Percentiles rank a stretch among this genome's conserved stretches.
Evolutionary conservation across 64 coral and sea anemone genomes (phyloP).

Genomic region (Hydrozoanthus tunicans): DNA sequence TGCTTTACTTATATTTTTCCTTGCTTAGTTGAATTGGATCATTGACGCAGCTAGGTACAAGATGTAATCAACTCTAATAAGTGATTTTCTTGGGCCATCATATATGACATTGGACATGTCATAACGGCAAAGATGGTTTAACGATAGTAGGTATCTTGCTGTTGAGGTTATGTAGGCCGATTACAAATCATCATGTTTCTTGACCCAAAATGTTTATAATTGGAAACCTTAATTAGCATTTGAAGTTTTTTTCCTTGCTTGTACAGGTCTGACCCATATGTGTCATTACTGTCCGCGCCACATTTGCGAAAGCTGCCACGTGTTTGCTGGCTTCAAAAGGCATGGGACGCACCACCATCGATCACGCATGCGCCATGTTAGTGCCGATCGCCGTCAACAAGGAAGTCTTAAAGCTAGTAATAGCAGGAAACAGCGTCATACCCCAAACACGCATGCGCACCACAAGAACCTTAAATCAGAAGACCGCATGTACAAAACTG

Average conservation of each 20-base stretch:
- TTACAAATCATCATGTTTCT: too few relatives aligned
- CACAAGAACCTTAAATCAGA: neutral
- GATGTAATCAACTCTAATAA: too few relatives aligned
- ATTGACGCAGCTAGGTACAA: too few relatives aligned
- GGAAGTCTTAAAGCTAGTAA: neutral
- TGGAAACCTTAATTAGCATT: neutral
- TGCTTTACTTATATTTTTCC: too few relatives aligned
- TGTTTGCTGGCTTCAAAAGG: constrained; percentile 42
- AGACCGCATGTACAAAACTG: neutral
- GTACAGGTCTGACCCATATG: constrained; percentile 26
- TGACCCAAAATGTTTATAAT: too few relatives aligned
- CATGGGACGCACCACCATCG: constrained; percentile 27
- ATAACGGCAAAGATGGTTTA: too few relatives aligned
- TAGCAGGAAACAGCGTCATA: neutral
- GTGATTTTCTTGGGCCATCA: too few relatives aligned
- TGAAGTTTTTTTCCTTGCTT: neutral
- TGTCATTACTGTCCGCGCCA: constrained; percentile 43
- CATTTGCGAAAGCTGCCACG: constrained; percentile 45
- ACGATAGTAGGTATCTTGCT: too few relatives aligned
- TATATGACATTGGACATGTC: too few relatives aligned
- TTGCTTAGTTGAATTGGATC: too few relatives aligned
- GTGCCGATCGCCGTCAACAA: constrained; percentile 40
- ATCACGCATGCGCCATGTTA: neutral
- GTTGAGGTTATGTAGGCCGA: too few relatives aligned
- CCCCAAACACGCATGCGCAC: neutral